phyloP scores from a whole-genome alignment of 2,888 invertebrate species.

The Chymomyza procnemis region DNA sequence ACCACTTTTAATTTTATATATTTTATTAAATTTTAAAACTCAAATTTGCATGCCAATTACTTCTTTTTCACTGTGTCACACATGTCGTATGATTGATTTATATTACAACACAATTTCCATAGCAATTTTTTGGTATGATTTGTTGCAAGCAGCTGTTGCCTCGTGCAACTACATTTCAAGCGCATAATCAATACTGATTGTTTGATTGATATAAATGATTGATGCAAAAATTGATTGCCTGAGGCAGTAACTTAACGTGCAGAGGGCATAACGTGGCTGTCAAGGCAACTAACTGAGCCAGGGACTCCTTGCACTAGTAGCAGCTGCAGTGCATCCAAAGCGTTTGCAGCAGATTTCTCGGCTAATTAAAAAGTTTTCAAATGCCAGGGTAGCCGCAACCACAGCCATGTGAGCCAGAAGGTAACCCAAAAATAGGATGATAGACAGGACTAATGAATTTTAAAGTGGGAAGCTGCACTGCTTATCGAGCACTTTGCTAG shows the following conservation, averaged over 20 bases:
- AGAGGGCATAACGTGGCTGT: not conserved
- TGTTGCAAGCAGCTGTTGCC: constrained; percentile 25
- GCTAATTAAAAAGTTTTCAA: not conserved
- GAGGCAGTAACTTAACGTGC: not conserved
- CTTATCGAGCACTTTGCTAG: not conserved
- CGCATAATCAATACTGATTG: constrained; percentile 31
- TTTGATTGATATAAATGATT: constrained; percentile 33
- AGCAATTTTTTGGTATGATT: constrained; percentile 20
- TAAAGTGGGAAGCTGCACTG: no score
- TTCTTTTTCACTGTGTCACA: constrained; percentile 28
- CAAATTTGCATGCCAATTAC: not conserved
- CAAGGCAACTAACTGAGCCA: not conserved
- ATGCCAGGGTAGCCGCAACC: not conserved
- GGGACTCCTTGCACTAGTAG: not conserved
- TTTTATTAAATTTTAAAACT: no score
- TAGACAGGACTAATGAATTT: no score
- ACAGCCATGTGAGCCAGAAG: not conserved
- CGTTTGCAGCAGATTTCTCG: not conserved
- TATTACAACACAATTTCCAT: constrained; percentile 12
- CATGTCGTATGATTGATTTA: constrained; percentile 55
- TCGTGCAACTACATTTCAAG: constrained; percentile 9
- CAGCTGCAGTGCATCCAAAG: not conserved
- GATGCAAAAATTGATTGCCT: constrained; percentile 10
- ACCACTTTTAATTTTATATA: no score
- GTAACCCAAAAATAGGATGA: no score